Conservation (phyloP, 2,888 invertebrate genomes). For the Diaprepes abbreviatus region DNA sequence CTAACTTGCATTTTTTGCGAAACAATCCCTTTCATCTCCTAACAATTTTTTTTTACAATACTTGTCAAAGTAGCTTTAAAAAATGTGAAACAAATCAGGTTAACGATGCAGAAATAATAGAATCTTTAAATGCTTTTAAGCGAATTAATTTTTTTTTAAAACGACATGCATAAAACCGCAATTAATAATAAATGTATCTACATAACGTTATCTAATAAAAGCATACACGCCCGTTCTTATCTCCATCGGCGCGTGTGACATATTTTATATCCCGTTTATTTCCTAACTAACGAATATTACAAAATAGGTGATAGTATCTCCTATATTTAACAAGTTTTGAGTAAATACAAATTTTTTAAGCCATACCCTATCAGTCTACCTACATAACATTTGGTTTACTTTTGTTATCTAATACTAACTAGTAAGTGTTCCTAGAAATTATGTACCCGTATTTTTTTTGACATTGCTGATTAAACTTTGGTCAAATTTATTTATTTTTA, state of each 20-base stretch:
- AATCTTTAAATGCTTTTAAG: too few relatives aligned
- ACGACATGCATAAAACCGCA: neutral
- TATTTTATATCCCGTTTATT: slow-evolving; percentile 24
- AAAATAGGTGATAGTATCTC: slow-evolving; percentile 25
- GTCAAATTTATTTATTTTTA: too few relatives aligned
- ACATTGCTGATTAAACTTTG: too few relatives aligned
- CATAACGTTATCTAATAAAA: slow-evolving; percentile 32
- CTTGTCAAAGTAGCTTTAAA: too few relatives aligned
- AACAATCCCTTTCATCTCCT: too few relatives aligned
- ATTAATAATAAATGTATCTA: slow-evolving; percentile 12
- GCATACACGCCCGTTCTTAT: slow-evolving; percentile 27
- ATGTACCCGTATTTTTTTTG: too few relatives aligned
- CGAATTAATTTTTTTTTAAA: too few relatives aligned
- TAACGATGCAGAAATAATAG: too few relatives aligned
- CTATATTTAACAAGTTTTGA: slow-evolving; percentile 12
- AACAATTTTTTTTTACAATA: too few relatives aligned
- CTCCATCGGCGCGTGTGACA: slow-evolving; percentile 39
- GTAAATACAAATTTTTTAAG: slow-evolving; percentile 7
- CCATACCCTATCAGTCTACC: neutral
- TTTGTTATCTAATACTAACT: neutral
- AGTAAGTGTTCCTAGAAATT: too few relatives aligned
- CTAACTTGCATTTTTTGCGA: too few relatives aligned
- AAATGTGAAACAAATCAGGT: too few relatives aligned
- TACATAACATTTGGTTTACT: neutral
- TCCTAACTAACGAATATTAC: slow-evolving; percentile 25